phyloP scores from a whole-genome alignment of 2,888 invertebrate species.

The Criorhina ranunculi region DNA sequence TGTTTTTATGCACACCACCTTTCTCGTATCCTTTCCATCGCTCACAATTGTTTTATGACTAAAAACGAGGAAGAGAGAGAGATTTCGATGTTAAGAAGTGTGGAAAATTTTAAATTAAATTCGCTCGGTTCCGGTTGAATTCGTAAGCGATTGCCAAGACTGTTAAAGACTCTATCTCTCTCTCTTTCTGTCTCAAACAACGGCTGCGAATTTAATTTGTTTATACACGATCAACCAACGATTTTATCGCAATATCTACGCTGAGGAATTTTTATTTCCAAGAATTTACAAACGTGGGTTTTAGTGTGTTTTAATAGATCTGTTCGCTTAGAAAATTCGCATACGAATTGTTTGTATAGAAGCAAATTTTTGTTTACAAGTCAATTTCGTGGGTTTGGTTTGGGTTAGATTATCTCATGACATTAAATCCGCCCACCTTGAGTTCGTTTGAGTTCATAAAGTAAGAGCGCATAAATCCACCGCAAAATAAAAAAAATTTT shows the following conservation, averaged over 20 bases:
- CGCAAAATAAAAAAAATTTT: slow-evolving; percentile 3
- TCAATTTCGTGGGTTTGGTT: slow-evolving; percentile 10
- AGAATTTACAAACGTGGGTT: slow-evolving; percentile 27
- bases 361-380: background rate
- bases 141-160: background rate
- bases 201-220: slow-evolving; percentile 5
- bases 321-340: background rate
- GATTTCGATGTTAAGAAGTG: background rate
- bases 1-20: background rate
- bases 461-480: background rate
- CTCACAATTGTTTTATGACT: slow-evolving; percentile 28
- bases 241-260: background rate
- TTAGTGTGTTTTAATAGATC: slow-evolving; percentile 13
- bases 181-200: background rate
- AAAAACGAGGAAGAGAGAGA: background rate
- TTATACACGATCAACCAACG: slow-evolving; percentile 1
- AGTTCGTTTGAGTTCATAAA: background rate
- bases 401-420: background rate
- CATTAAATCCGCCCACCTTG: slow-evolving; percentile 12
- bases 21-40: background rate
- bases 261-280: slow-evolving; percentile 13
- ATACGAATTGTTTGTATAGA: background rate
- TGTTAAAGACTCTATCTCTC: background rate
- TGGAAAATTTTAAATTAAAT: slow-evolving; percentile 35
- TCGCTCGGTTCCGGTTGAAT: background rate